Evolutionary conservation across 2,797 vertebrate species (phyloP).

Genomic region (Cottoperca gobio): DNA sequence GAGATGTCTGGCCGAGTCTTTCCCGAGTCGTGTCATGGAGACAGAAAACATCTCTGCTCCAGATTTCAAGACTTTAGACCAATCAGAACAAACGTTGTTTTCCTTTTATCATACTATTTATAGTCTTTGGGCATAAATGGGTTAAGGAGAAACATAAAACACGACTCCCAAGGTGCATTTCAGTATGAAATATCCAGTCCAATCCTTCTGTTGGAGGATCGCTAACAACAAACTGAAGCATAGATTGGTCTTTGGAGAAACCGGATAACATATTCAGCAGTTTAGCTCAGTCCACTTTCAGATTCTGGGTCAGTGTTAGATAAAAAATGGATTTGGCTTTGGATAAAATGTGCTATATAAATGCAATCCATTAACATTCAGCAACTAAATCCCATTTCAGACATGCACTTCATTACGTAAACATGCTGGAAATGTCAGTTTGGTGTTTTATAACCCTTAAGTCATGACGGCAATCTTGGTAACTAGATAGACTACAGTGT

Average conservation of each 20-base stretch:
- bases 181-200: background rate
- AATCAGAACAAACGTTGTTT: too few relatives aligned
- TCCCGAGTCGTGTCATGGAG: too few relatives aligned
- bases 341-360: slow-evolving; percentile 23
- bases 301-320: slow-evolving; percentile 28
- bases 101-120: too few relatives aligned
- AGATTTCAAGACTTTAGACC: too few relatives aligned
- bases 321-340: slow-evolving; percentile 42
- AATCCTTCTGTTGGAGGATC: background rate
- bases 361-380: slow-evolving; percentile 34
- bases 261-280: slow-evolving; percentile 8
- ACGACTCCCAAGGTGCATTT: background rate
- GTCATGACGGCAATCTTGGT: background rate
- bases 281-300: slow-evolving; percentile 3
- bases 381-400: slow-evolving; percentile 35
- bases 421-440: slow-evolving; percentile 1
- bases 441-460: slow-evolving; percentile 4
- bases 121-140: too few relatives aligned
- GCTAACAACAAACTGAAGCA: background rate
- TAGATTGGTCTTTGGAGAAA: slow-evolving; percentile 6
- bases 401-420: slow-evolving; percentile 22
- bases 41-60: too few relatives aligned
- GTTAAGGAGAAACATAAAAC: background rate
- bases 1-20: too few relatives aligned
- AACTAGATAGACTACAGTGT: background rate